Conservation (phyloP, 2,113 vertebrate species). For the Pluvianellus socialis region DNA sequence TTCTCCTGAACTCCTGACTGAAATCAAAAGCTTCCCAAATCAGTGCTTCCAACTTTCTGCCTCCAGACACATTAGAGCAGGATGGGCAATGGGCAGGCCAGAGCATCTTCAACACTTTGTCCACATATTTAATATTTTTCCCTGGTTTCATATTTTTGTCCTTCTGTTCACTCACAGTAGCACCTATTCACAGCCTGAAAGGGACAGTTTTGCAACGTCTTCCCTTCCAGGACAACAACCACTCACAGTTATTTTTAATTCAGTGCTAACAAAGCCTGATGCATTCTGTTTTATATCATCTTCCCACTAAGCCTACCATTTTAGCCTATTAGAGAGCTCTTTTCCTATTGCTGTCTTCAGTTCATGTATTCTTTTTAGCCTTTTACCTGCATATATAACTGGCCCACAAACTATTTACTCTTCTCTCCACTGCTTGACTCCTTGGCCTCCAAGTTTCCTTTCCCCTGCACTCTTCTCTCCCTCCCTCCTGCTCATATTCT, state of each 20-base stretch:
- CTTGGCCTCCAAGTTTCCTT: background rate
- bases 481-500: background rate
- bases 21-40: background rate
- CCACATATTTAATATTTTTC: background rate
- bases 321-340: background rate
- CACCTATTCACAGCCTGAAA: background rate
- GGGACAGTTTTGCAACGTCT: background rate
- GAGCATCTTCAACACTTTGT: background rate
- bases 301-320: background rate
- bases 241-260: background rate
- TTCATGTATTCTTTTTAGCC: background rate
- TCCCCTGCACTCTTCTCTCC: background rate
- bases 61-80: background rate
- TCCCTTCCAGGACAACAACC: background rate
- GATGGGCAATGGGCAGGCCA: background rate
- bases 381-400: background rate
- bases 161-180: background rate
- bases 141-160: background rate
- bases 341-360: background rate
- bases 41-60: background rate
- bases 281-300: background rate
- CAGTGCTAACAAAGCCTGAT: background rate
- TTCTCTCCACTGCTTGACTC: background rate
- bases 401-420: background rate
- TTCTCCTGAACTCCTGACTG: background rate